phyloP scores from a whole-genome alignment of 2,797 vertebrate genomes.

The Merluccius polli region DNA sequence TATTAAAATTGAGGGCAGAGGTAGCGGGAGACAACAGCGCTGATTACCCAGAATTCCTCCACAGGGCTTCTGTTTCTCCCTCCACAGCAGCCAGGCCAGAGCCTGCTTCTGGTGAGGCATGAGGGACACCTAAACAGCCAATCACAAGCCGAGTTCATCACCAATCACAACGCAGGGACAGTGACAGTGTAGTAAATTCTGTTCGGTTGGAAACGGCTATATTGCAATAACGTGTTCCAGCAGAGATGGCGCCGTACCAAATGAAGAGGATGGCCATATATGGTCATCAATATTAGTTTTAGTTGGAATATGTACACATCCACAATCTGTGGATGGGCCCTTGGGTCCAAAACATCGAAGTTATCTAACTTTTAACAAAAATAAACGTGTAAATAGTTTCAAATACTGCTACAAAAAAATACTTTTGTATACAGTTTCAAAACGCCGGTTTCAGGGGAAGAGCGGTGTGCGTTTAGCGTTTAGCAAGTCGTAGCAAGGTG shows the following conservation, averaged over 20 bases:
- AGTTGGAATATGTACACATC: no score
- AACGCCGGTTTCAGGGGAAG: not conserved
- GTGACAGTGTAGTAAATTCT: not conserved
- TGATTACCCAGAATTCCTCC: conserved; percentile 90
- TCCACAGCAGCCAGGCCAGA: conserved; percentile 89
- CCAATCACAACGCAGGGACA: not conserved
- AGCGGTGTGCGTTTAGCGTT: not conserved
- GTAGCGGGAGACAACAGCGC: conserved; percentile 31
- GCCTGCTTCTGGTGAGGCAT: conserved; percentile 87
- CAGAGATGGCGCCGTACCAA: no score
- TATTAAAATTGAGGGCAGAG: not conserved
- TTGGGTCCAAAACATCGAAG: no score
- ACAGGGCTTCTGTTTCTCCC: conserved; percentile 85
- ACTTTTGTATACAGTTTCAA: no score
- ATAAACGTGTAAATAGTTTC: no score
- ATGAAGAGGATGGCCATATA: no score
- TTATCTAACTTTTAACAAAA: no score
- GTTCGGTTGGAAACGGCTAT: no score
- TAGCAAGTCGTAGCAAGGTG: not conserved
- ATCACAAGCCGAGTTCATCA: conserved; percentile 12
- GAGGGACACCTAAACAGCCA: conserved; percentile 67
- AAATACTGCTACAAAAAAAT: no score
- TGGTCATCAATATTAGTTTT: no score
- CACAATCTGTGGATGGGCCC: no score
- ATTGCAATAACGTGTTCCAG: no score